Evolutionary conservation across 2,797 vertebrate species (phyloP), one percentile per base, ranked within the genome.

Genomic region (Dicrostonyx torquatus): DNA sequence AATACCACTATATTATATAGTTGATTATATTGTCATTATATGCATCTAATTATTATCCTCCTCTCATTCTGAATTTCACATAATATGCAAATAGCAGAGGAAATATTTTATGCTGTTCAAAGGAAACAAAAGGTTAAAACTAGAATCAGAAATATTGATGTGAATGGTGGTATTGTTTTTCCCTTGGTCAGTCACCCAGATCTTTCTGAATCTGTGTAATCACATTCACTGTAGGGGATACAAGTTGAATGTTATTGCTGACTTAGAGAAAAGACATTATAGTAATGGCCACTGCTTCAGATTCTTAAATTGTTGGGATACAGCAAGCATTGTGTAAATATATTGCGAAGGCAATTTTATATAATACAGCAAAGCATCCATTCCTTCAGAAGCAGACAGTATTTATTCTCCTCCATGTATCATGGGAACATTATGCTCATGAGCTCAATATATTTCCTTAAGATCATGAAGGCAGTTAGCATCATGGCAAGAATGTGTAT

Each of bases 31-130:
- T 14, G n/a, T 68, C 22, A 85, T 68, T 50, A 68, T 68, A 37
- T 64, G 12, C 12, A 62, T 45, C 1, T 78, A 48, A 60, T 79
- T 75, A 5, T 60, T 31, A 53, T 40, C 40, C 68, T 76, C 6
- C 84, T 55, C 62, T 95, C 73, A 82, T 84, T 87, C 64, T 50
- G 40, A 90, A 73, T 87, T 73, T 85, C 17, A 85, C 17, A 85
- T 60, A 76, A 40, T 18, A 45, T 90, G 55, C 15, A 68, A 72
- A 70, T 24, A 91, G 22, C 22, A 34, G 22, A 87, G 64, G 6
- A 64, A 18, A 62, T 18, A 50, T 82, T 90, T 72, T 29, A 43
- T 31, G 29, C 72, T 86, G 18, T 82, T 53, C 66, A 55, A 79
- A 77, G 6, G 1, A 66, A 43, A 26, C 34, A 31, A 26, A 12